Evolutionary conservation across 2,113 vertebrate genomes (phyloP), one percentile per base, ranked within the genome.

Genomic region (Notothenia rossii): DNA sequence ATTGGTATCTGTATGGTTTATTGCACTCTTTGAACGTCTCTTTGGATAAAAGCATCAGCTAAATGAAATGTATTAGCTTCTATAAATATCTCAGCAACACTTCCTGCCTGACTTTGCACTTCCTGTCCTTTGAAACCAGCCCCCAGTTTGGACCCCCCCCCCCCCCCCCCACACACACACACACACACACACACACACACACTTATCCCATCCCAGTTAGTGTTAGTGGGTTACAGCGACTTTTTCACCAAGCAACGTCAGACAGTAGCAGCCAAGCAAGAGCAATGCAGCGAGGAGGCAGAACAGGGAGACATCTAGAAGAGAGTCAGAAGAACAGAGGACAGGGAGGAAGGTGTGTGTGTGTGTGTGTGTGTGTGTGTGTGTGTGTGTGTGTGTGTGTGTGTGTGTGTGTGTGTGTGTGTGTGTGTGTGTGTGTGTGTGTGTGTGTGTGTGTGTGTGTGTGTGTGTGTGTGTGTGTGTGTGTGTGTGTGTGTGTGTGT

Each of bases 251-350:
- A 92, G 93, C 51, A 65, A 88, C 83, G 48, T 78, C 83, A 91
- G 88, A 94, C 86, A 87, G 89, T 89, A 73, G 74, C 93, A 95
- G 94, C 94, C 93, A 95, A 94, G 95, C 95, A 94, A 40, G 93
- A 94, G 94, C 94, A 33, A 83, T 86, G 91, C 89, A 87, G 82
- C 18, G 46, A 84, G 84, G 82, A 14, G 70, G 91, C 86, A 87
- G 84, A 70, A 93, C 86, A 67, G 79, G 88, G 85, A 86, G 25
- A 89, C 74, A 77, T 71, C 85, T 14, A 54, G 76, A 83, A 76
- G 78, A 86, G 55, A 43, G 51, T 48, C 50, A 64, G 82, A 73
- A 56, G 36, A 45, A 73, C 62, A 87, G 53, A 22, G 71, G 73
- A 89, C 76, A 85, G 54, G 81, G 54, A 83, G 81, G 85, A 63